Conservation (phyloP, 2,888 invertebrate species). For the Diploptera punctata region DNA sequence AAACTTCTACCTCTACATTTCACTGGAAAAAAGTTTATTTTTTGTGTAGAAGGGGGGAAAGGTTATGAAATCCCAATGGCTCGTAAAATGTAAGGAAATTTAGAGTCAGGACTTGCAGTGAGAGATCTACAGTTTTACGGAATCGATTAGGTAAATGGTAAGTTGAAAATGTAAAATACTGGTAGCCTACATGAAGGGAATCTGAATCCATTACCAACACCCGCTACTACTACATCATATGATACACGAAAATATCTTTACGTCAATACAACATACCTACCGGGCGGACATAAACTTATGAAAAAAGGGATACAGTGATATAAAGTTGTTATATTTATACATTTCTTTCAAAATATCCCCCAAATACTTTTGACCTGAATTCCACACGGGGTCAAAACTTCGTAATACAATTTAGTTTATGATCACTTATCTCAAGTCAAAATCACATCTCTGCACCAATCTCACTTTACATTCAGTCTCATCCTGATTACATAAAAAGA, state of each 20-base stretch:
- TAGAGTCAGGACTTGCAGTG: constrained; percentile 33
- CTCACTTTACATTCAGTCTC: too few species aligned
- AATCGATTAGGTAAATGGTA: constrained; percentile 38
- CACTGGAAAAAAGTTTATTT: constrained; percentile 19
- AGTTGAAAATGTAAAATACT: not conserved
- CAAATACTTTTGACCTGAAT: not conserved
- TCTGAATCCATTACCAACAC: not conserved
- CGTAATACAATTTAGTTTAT: too few species aligned
- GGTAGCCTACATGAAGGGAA: not conserved
- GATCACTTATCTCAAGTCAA: too few species aligned
- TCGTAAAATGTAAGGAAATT: constrained; percentile 42
- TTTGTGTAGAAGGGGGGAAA: constrained; percentile 14
- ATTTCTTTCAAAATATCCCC: too few species aligned
- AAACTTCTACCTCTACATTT: constrained; percentile 30
- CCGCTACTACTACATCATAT: constrained; percentile 1
- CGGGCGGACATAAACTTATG: not conserved
- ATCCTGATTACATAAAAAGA: too few species aligned
- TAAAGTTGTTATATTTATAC: too few species aligned
- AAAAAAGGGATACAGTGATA: not conserved
- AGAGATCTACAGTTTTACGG: constrained; percentile 22
- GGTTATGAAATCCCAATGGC: constrained; percentile 43
- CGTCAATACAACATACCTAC: not conserved
- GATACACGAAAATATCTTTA: constrained; percentile 14
- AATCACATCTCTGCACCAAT: too few species aligned
- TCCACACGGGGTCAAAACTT: not conserved